Conservation (phyloP, 2,888 invertebrate genomes). For the Himalopsyche japonica region DNA sequence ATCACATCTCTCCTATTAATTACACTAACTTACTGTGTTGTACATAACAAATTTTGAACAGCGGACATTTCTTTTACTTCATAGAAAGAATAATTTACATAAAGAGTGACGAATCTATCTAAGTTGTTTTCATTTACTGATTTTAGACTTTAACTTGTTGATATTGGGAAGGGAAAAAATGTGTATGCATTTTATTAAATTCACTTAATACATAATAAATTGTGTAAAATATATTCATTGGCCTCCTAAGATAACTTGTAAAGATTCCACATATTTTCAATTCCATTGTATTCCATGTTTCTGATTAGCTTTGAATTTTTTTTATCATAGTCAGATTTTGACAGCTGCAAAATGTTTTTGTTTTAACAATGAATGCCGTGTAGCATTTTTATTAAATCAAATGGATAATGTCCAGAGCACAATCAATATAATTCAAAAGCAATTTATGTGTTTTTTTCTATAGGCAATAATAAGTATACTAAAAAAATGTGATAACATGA, state of each 20-base stretch:
- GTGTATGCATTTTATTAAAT: neutral
- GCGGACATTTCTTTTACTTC: neutral
- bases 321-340: neutral
- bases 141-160: neutral
- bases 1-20: neutral
- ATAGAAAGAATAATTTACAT: neutral
- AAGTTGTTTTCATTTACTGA: neutral
- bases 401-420: neutral
- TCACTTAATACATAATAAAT: neutral
- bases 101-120: neutral
- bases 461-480: slow-evolving; percentile 4
- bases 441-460: neutral
- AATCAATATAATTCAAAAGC: neutral
- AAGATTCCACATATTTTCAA: neutral
- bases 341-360: neutral
- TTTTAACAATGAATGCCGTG: neutral
- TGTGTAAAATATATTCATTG: neutral
- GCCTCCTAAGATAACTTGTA: neutral
- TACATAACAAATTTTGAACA: neutral
- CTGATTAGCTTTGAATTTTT: neutral
- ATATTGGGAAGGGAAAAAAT: neutral
- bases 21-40: neutral
- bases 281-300: neutral
- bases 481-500: neutral
- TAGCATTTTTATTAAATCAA: neutral